Conservation (phyloP, 37 sponge, comb jelly and placozoan genomes). For the Hormiphora californensis region DNA sequence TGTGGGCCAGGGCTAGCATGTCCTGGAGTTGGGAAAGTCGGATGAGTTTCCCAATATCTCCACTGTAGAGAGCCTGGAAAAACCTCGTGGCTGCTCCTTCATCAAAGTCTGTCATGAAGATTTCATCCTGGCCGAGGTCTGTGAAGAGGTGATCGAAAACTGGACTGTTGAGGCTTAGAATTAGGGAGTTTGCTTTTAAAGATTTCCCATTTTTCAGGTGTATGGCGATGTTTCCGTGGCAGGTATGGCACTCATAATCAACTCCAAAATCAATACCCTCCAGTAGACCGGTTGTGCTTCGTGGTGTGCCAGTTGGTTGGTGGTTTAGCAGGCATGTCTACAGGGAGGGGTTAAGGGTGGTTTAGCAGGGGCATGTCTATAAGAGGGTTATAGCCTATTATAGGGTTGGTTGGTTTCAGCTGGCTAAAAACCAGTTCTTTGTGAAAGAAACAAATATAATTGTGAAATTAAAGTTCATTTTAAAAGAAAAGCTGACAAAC, state of each 20-base stretch:
- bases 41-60: slow-evolving; percentile 22
- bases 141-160: slow-evolving; percentile 45
- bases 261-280: slow-evolving; percentile 54
- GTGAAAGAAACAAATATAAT: too few species aligned
- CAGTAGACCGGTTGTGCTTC: slow-evolving; percentile 37
- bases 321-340: too few species aligned
- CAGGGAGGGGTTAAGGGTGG: too few species aligned
- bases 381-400: too few species aligned
- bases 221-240: slow-evolving; percentile 18
- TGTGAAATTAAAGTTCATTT: too few species aligned
- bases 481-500: too few species aligned
- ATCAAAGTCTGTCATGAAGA: slow-evolving; percentile 42
- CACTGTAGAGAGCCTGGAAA: slow-evolving; percentile 30
- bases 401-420: too few species aligned
- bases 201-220: slow-evolving; percentile 18
- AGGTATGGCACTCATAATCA: slow-evolving; percentile 9
- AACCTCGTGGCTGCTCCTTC: slow-evolving; percentile 39
- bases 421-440: too few species aligned
- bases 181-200: slow-evolving; percentile 38
- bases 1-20: slow-evolving; percentile 38
- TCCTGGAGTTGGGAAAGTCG: slow-evolving; percentile 31
- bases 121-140: slow-evolving; percentile 39
- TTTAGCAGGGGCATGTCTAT: too few species aligned
- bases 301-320: slow-evolving; percentile 14
- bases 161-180: slow-evolving; percentile 36